Percentiles rank a stretch among this genome's conserved stretches.
Evolutionary conservation across 2,888 invertebrate genomes (phyloP).

Genomic region (Reticulitermes lucifugus): DNA sequence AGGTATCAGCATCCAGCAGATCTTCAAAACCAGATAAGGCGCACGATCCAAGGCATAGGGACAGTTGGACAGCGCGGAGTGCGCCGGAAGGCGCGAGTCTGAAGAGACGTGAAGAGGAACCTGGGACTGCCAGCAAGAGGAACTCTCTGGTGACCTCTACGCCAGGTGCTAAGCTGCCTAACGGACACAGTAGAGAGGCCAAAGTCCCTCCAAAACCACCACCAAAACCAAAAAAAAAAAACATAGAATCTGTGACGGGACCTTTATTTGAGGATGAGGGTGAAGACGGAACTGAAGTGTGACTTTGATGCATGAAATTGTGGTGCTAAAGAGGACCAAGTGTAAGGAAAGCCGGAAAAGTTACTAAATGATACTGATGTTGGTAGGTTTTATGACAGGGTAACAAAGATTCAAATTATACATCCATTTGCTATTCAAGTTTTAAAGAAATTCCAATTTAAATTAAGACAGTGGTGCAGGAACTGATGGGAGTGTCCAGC

Average conservation of each 20-base stretch:
- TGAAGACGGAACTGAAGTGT: constrained; percentile 34
- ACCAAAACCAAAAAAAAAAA: constrained; percentile 36
- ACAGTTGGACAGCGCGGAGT: constrained; percentile 19
- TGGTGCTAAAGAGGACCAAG: neutral
- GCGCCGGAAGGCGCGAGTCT: constrained; percentile 44
- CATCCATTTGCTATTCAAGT: neutral
- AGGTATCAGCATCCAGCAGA: neutral
- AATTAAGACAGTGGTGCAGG: constrained; percentile 5
- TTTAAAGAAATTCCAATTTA: neutral
- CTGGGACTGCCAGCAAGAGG: constrained; percentile 6
- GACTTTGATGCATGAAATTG: neutral
- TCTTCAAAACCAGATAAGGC: neutral
- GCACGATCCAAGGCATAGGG: constrained; percentile 8
- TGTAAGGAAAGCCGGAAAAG: neutral
- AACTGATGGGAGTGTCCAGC: neutral
- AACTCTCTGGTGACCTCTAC: constrained; percentile 2
- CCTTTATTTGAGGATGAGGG: constrained; percentile 32
- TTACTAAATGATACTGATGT: neutral
- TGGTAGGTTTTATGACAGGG: constrained; percentile 2
- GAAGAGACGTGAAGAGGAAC: constrained; percentile 15
- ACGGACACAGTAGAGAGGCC: constrained; percentile 33
- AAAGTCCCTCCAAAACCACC: constrained; percentile 35
- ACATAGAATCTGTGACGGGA: neutral
- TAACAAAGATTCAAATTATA: neutral
- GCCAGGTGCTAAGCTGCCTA: neutral